Base-by-base conservation (phyloP, 2,797 vertebrate genomes). In the Microcaecilia unicolor region DNA sequence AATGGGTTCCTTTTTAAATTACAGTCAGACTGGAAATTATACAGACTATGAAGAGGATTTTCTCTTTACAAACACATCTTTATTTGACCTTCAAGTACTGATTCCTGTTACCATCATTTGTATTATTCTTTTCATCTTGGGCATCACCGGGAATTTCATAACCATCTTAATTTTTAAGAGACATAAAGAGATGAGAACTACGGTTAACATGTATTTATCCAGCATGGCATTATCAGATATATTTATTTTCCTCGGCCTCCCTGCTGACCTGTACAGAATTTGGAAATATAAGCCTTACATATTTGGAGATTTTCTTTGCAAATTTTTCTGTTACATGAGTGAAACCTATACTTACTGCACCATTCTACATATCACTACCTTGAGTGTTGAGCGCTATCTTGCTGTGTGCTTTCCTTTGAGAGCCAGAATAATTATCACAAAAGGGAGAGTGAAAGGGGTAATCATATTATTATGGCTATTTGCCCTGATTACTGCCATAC, bases 331-430 rank as follows among this genome's bases (percentile, higher is more conserved):
- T 63, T 87, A 85, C 44, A 56, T 84, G 14, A 83, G 83, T 2
- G 86, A 89, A 50, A 78, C 75, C 42, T 87, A 85, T 58, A 89
- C 84, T 5, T 88, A 85, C 57, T 81, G 76, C 27, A 84, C 82
- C 28, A 78, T 88, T 43, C 79, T 88, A 17, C 86, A 87, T 64
- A 85, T 89, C 60, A 88, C 84, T 5, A 76, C 83, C 9, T 62
- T 88, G 29, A 87, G 86, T 20, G 43, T 84, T 14, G 86, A 88
- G 58, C 61, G 86, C 9, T 87, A 87, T 38, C 37, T 89, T 34
- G 86, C 80, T 0, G 74, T 88, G 34, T 86, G 85, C 42, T 86
- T 83, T 48, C 85, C 86, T 0, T 67, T 89, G 17, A 68, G 70
- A 4, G 80, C 85, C 28, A 85, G 83, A 43, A 69, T 73, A 1